Base-by-base conservation (phyloP, 1,140 invertebrate species). In the Drosophila tristis region DNA sequence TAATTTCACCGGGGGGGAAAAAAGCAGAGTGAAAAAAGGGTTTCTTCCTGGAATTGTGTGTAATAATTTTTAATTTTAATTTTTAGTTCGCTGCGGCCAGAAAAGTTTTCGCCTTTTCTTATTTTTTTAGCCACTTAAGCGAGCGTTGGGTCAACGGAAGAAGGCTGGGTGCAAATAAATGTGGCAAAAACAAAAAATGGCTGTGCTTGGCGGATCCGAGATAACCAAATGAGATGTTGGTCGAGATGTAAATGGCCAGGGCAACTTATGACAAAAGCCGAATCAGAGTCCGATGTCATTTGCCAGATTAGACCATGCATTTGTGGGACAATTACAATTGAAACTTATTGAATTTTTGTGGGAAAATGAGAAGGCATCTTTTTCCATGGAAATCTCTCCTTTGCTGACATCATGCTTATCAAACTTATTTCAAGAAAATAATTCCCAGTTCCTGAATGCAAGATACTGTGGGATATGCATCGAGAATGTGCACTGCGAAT, bases 11-110 rank as follows among this genome's bases (percentile, higher is more conserved):
- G 15, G 23, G 39, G 53, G 16, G 45, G 43, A 53, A 23, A 71
- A 76, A 64, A 47, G 48, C 48, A 45, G 44, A 55, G 25, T 26
- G 39, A 79, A 68, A 51, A 61, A 67, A 64, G 61, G 73, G 47
- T 49, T 64, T 47, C 73, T 55, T 48, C 39, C 60, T 67, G 73
- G 74, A 63, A 79, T 67, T 66, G 77, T 68, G 65, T 70, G 79
- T 54, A 89, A 87, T 87, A 87, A 87, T 87, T 87, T 87, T 87
- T 89, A 79, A 87, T 87, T 87, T 82, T 87, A 82, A 87, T 87
- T 87, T 85, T 79, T 87, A 87, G 84, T 87, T 89, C 60, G 55
- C 48, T 64, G 82, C 42, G 74, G 74, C 73, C 31, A 50, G 48
- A 76, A 85, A 74, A 80, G 42, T 49, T 64, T 67, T 53, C 9